A percentile compares a stretch with the other conserved stretches of the same genome.
phyloP scores from a whole-genome alignment of 1,140 invertebrate genomes.

The Trichoplusia ni region DNA sequence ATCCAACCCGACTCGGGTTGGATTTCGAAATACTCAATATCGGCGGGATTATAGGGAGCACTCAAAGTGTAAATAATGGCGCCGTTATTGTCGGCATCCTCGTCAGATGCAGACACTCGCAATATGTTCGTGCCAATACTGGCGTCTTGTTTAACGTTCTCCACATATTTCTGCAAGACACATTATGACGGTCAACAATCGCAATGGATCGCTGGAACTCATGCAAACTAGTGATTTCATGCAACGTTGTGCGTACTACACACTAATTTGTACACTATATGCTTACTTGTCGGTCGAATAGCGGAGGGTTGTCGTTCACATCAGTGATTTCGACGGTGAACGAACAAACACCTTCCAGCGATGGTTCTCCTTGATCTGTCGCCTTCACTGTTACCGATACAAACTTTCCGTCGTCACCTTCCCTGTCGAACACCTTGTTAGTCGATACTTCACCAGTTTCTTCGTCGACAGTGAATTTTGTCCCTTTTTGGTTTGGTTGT shows the following conservation, averaged over 20 bases:
- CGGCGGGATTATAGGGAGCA: slow-evolving; percentile 91
- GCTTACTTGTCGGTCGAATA: slow-evolving; percentile 95
- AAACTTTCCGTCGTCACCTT: slow-evolving; percentile 97
- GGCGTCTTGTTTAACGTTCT: slow-evolving; percentile 98
- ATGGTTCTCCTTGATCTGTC: slow-evolving; percentile 97
- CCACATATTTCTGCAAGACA: slow-evolving; percentile 93
- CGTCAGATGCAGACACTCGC: slow-evolving; percentile 95
- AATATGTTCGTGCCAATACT: slow-evolving; percentile 97
- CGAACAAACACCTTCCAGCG: slow-evolving; percentile 96
- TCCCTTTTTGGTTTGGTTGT: slow-evolving; percentile 97
- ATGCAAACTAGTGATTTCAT: slow-evolving; percentile 50
- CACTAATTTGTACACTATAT: slow-evolving; percentile 44
- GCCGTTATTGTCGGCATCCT: slow-evolving; percentile 97
- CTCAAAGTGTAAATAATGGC: slow-evolving; percentile 96
- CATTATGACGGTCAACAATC: slow-evolving; percentile 36
- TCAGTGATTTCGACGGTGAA: slow-evolving; percentile 98
- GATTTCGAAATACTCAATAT: slow-evolving; percentile 97
- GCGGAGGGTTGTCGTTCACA: slow-evolving; percentile 95
- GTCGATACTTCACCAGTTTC: slow-evolving; percentile 96
- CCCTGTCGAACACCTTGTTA: slow-evolving; percentile 97
- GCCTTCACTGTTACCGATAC: slow-evolving; percentile 98
- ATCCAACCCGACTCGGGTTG: slow-evolving; percentile 98
- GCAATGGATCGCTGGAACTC: slow-evolving; percentile 26
- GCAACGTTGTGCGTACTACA: slow-evolving; percentile 43
- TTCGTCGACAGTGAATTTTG: slow-evolving; percentile 96